Evolutionary conservation across 1,140 invertebrate species (phyloP).

Genomic region (Globodera ellingtonae): DNA sequence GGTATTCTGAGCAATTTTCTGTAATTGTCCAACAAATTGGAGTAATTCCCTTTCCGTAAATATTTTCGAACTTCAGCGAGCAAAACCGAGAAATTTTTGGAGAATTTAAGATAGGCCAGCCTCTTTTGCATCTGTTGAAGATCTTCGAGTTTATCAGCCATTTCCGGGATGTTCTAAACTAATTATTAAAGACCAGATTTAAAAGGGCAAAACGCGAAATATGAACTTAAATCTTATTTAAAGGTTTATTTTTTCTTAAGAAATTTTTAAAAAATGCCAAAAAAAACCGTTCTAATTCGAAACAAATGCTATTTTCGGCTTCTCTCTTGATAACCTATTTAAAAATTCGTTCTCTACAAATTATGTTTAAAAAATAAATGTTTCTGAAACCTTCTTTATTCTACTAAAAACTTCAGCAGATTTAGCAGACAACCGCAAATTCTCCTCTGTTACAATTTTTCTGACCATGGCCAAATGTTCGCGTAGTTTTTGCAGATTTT

Average conservation of each 20-base stretch:
- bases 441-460: slow-evolving; percentile 10
- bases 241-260: no score
- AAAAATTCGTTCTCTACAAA: no score
- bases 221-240: no score
- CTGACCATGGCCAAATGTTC: background rate
- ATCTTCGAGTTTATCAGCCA: slow-evolving; percentile 26
- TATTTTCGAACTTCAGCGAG: slow-evolving; percentile 30
- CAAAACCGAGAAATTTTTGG: slow-evolving; percentile 32
- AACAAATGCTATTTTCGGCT: no score
- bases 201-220: background rate
- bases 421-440: background rate
- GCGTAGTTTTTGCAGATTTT: slow-evolving; percentile 6
- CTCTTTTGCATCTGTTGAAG: slow-evolving; percentile 19
- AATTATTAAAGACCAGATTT: background rate
- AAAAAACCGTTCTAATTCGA: no score
- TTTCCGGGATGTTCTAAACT: slow-evolving; percentile 28
- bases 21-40: slow-evolving; percentile 27
- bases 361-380: no score
- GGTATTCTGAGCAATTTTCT: slow-evolving; percentile 30
- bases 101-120: slow-evolving; percentile 32
- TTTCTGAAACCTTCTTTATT: background rate
- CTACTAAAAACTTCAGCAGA: background rate
- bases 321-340: no score
- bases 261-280: no score
- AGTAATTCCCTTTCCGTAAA: slow-evolving; percentile 30